phyloP scores from a whole-genome alignment of 2,113 vertebrate genomes.

The Pedetes capensis region DNA sequence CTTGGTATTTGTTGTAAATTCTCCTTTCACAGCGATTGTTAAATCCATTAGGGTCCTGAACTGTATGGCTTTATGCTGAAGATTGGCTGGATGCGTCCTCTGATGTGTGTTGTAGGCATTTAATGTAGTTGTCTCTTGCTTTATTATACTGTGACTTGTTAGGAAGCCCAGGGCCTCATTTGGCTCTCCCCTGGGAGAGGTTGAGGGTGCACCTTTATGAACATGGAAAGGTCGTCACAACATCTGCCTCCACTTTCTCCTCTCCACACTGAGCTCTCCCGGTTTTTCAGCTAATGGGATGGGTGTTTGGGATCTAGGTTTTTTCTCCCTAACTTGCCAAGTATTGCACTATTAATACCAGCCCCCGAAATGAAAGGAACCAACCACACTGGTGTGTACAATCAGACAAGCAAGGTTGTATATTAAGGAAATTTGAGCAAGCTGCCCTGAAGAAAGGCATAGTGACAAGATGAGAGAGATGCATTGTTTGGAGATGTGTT shows the following conservation, averaged over 20 bases:
- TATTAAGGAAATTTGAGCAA: slow-evolving; percentile 85
- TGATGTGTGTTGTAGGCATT: slow-evolving; percentile 82
- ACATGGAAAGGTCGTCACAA: slow-evolving; percentile 68
- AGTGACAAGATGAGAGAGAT: slow-evolving; percentile 89
- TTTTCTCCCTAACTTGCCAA: slow-evolving; percentile 70
- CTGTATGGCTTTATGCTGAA: slow-evolving; percentile 81
- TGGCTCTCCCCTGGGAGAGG: slow-evolving; percentile 74
- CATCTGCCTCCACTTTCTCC: slow-evolving; percentile 15
- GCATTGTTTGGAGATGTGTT: slow-evolving; percentile 89
- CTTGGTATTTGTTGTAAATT: slow-evolving; percentile 81
- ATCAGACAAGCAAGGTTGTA: slow-evolving; percentile 83
- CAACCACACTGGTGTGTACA: slow-evolving; percentile 81
- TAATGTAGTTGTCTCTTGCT: slow-evolving; percentile 78
- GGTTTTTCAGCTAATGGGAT: slow-evolving; percentile 60
- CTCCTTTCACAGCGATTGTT: slow-evolving; percentile 81
- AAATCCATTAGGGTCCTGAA: slow-evolving; percentile 77
- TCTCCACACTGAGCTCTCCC: slow-evolving; percentile 41
- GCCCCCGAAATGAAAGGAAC: slow-evolving; percentile 71
- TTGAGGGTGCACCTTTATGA: slow-evolving; percentile 85
- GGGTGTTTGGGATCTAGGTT: slow-evolving; percentile 63
- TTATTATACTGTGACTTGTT: slow-evolving; percentile 77
- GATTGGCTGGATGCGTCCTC: slow-evolving; percentile 77
- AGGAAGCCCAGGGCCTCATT: slow-evolving; percentile 75
- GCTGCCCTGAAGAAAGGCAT: slow-evolving; percentile 90
- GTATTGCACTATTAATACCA: slow-evolving; percentile 88